These are phyloP conservation scores for Morone chrysops DNA, from an alignment of 2,113 vertebrate species.

Conservation along the genomic window DNA sequence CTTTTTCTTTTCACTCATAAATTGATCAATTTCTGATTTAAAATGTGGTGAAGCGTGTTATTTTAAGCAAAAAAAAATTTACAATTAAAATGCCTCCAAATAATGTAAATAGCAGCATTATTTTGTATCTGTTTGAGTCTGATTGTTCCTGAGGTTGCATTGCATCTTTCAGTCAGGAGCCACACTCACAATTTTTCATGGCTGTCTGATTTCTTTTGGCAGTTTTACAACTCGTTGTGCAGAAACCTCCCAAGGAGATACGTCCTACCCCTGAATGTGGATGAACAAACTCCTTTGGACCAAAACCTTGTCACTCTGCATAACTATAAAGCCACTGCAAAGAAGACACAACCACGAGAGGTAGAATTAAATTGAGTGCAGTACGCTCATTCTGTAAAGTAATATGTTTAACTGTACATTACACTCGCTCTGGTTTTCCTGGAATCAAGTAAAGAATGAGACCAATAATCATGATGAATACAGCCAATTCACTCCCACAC, in stretches of 20 bases:
- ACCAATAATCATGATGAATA: constrained; percentile 59
- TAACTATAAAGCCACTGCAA: constrained; percentile 85
- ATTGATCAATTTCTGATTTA: constrained; percentile 11
- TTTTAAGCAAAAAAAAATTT: constrained; percentile 18
- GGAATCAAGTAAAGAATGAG: constrained; percentile 36
- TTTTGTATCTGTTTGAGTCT: constrained; percentile 5
- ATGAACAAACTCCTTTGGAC: constrained; percentile 77
- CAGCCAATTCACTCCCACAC: constrained; percentile 52
- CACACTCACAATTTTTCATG: constrained; percentile 5
- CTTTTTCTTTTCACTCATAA: background rate
- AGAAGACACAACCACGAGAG: constrained; percentile 84
- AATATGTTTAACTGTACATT: constrained; percentile 29
- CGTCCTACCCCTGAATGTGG: constrained; percentile 88
- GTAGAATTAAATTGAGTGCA: constrained; percentile 67
- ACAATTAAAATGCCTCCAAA: background rate
- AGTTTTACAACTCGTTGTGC: constrained; percentile 86
- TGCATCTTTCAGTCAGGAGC: constrained; percentile 24
- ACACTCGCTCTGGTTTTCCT: constrained; percentile 1
- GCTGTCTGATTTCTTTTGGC: constrained; percentile 47
- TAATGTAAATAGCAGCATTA: background rate
- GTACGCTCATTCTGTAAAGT: background rate
- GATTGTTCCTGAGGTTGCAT: constrained; percentile 25
- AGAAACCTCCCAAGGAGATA: constrained; percentile 90
- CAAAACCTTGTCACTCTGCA: constrained; percentile 86
- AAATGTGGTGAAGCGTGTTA: constrained; percentile 1